A percentile compares a stretch with the other conserved stretches of the same genome.
phyloP scores from a whole-genome alignment of 2,113 vertebrate genomes.

The Oreochromis spilurus region DNA sequence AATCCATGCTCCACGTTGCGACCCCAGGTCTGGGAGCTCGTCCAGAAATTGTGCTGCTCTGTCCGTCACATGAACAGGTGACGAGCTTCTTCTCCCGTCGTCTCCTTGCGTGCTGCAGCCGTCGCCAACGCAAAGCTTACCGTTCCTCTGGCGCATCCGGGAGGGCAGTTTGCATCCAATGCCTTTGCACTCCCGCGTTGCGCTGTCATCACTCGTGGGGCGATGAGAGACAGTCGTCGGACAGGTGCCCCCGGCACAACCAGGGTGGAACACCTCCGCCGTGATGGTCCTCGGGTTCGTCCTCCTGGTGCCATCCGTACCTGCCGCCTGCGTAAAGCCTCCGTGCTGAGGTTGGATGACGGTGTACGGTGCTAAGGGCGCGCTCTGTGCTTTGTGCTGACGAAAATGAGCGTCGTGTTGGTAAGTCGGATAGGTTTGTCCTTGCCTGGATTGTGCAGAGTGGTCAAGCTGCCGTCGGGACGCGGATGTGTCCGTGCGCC shows the following conservation, averaged over 20 bases:
- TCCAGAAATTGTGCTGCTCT: constrained; percentile 77
- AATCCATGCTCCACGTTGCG: constrained; percentile 74
- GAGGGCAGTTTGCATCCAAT: constrained; percentile 73
- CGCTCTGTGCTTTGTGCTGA: constrained; percentile 40
- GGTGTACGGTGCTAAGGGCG: constrained; percentile 51
- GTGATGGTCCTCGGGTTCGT: constrained; percentile 68
- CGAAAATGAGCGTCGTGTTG: constrained; percentile 33
- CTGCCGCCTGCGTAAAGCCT: constrained; percentile 2
- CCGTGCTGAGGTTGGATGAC: constrained; percentile 47
- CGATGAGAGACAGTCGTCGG: constrained; percentile 25
- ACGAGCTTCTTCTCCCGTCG: constrained; percentile 28
- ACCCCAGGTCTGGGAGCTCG: constrained; percentile 68
- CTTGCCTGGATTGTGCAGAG: constrained; percentile 12
- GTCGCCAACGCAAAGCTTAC: constrained; percentile 64
- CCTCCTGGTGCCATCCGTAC: constrained; percentile 24
- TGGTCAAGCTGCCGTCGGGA: constrained; percentile 13
- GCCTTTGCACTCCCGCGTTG: constrained; percentile 68
- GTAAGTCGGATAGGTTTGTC: constrained; percentile 11
- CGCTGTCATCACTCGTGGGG: constrained; percentile 13
- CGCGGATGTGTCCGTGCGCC: constrained; percentile 19
- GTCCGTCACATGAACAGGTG: constrained; percentile 72
- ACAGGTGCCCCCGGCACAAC: constrained; percentile 56
- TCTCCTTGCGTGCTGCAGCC: constrained; percentile 49
- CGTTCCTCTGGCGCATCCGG: constrained; percentile 64
- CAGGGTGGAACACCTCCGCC: constrained; percentile 63